Evolutionary conservation across 1,140 invertebrate genomes (phyloP).

Genomic region (Megalonaias nervosa): DNA sequence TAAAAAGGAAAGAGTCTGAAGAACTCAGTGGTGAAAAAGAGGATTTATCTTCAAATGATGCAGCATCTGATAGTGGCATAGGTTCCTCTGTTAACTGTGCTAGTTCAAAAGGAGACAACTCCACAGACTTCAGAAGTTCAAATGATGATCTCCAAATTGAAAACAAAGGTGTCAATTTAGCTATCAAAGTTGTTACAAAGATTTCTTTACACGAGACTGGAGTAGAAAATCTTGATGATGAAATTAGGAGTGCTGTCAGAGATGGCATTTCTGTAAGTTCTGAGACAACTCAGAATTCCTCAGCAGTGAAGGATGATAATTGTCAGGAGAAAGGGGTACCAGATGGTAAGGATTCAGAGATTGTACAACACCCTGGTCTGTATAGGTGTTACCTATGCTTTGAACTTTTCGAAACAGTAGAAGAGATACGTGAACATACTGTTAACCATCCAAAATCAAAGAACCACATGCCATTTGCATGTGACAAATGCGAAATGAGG

Average conservation of each 20-base stretch:
- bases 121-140: too few relatives aligned
- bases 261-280: too few relatives aligned
- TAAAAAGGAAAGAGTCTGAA: constrained; percentile 12
- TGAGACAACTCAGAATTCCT: neutral
- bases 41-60: neutral
- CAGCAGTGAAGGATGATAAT: neutral
- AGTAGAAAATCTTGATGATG: too few relatives aligned
- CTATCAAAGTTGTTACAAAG: too few relatives aligned
- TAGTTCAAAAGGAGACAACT: neutral
- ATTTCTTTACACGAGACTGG: too few relatives aligned
- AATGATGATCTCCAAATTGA: neutral
- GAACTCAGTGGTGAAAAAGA: neutral
- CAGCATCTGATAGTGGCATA: neutral
- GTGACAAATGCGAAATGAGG: constrained; percentile 66
- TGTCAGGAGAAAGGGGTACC: neutral
- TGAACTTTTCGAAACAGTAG: constrained; percentile 63
- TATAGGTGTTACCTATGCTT: constrained; percentile 72
- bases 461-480: constrained; percentile 55
- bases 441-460: constrained; percentile 41
- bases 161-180: too few relatives aligned
- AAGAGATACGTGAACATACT: constrained; percentile 59
- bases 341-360: neutral
- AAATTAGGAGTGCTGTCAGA: too few relatives aligned
- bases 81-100: neutral
- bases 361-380: constrained; percentile 47